Base-by-base conservation (phyloP, 2,797 vertebrate species). In the Echiichthys vipera region DNA sequence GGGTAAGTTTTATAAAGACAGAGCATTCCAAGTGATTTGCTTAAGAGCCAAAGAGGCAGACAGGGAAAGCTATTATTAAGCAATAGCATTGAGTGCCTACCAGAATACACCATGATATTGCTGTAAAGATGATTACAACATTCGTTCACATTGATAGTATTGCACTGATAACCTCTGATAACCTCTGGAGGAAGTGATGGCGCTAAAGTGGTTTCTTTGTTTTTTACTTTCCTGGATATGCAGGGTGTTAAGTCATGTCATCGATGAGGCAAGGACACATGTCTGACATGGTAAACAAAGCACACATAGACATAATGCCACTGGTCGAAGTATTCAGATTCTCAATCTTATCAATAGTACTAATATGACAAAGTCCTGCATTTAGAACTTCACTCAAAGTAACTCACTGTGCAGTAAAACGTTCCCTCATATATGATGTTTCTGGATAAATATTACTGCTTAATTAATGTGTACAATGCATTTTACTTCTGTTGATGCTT, bases 21-120 rank as follows among this genome's bases (percentile, higher is more conserved):
- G n/a, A 34, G 30, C 24, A 67, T 69, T 74, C 58, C 63, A 34
- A n/a, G 36, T 51, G 36, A 58, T 68, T 64, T 67, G 46, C n/a
- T 24, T 17, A 18, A 74, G 39, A 57, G 30, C 29, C 29, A 59
- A 10, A 32, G n/a, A n/a, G 14, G 39, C 18, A 37, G 40, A 40
- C 32, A 55, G 45, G 5, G 3, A 10, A 43, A 65, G 15, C 24
- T 29, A 2, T 59, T 62, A 77, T 68, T 34, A 65, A 46, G 43
- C 0, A 30, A 51, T 5, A 54, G 22, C 14, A 45, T 59, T 32
- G 45, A 27, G 22, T 34, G 2, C 39, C 7, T n/a, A n/a, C n/a
- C n/a, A 45, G 25, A 15, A 65, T 7, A 20, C 13, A 62, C 17
- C 12, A 18, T 6, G 24, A 37, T 27, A 68, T 39, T 54, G 13